These are phyloP conservation scores for Leptoclinus maculatus DNA, from an alignment of 2,797 vertebrate species.

Conservation along the genomic window DNA sequence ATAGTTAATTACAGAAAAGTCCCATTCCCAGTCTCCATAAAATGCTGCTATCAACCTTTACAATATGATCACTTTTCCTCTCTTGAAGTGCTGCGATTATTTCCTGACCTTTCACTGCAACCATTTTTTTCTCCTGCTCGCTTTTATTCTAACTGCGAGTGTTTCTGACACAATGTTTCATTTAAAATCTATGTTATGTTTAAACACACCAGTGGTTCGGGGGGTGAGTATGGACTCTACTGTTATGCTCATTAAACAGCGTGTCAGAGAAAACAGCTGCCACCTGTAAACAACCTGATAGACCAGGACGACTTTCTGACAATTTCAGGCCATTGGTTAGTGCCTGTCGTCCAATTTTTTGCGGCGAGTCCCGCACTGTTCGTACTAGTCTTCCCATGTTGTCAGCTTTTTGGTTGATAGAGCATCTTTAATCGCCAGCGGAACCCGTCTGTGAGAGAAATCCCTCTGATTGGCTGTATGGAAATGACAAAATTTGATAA, in stretches of 20 bases:
- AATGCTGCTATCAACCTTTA: background rate
- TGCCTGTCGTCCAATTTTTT: no score
- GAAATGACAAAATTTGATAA: no score
- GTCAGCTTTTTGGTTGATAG: no score
- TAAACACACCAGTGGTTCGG: background rate
- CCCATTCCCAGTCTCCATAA: constrained; percentile 23
- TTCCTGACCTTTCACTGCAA: constrained; percentile 6
- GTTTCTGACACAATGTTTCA: background rate
- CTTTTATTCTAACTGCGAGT: background rate
- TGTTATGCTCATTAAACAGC: background rate
- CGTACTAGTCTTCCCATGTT: no score
- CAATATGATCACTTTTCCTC: background rate
- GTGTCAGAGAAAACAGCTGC: background rate
- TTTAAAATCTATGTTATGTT: background rate
- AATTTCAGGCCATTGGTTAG: no score
- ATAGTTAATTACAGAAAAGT: background rate
- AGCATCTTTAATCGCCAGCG: no score
- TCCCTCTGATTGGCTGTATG: no score
- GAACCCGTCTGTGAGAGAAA: no score
- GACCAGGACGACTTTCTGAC: no score
- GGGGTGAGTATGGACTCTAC: constrained; percentile 5
- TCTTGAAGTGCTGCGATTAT: constrained; percentile 6
- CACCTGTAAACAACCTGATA: no score
- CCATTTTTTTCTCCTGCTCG: background rate
- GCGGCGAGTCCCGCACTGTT: no score